These are phyloP conservation scores for Pangasius larnaudii DNA, from an alignment of 2,797 vertebrate species.

Conservation along the genomic window DNA sequence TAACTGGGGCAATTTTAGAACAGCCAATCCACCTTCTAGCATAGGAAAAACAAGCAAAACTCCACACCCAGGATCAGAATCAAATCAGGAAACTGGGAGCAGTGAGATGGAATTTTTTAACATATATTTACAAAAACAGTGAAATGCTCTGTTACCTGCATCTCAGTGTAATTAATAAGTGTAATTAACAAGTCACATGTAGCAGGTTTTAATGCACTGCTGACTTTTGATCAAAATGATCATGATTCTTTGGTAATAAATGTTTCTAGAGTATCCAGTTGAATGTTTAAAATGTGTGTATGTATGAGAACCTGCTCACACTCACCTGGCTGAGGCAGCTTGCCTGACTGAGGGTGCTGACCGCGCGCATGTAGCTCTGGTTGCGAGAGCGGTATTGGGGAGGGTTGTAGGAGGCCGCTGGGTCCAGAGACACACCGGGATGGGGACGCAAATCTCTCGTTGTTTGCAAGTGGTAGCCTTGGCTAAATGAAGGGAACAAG, in stretches of 20 bases:
- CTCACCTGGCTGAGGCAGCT: conserved; percentile 99
- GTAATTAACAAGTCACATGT: neutral
- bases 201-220: neutral
- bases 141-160: neutral
- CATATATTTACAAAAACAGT: neutral
- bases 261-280: neutral
- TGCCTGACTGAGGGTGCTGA: conserved; percentile 99
- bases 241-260: neutral
- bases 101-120: neutral
- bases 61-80: neutral
- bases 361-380: conserved; percentile 99
- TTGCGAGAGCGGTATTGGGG: conserved; percentile 98
- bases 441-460: conserved; percentile 88
- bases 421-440: conserved; percentile 90
- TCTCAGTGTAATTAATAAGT: too few relatives aligned
- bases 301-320: conserved; percentile 42
- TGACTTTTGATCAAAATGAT: neutral
- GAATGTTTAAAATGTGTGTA: neutral
- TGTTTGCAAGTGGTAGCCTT: conserved; percentile 96
- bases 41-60: neutral
- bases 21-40: neutral
- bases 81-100: neutral
- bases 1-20: neutral
- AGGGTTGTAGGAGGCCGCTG: conserved; percentile 89
- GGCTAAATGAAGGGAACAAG: conserved; percentile 76